These are phyloP conservation scores for Adelges cooleyi DNA, from an alignment of 1,140 invertebrate species.

Conservation along the genomic window DNA sequence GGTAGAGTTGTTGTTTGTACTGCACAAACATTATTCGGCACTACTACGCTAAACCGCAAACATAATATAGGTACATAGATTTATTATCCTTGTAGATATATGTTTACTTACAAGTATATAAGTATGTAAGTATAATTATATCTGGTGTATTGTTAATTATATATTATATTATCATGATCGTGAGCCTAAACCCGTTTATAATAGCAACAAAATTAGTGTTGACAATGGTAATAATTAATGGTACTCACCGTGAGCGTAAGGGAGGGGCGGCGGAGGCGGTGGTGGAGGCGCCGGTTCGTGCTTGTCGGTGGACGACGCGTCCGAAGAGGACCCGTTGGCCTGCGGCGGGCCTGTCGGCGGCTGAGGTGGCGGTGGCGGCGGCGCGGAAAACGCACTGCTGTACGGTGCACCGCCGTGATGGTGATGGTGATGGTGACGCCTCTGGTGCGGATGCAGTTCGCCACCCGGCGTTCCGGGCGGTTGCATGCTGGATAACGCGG, in stretches of 20 bases:
- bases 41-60: no score
- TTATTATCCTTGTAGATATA: no score
- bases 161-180: no score
- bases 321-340: constrained; percentile 8
- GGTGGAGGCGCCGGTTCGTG: constrained; percentile 27
- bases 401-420: constrained; percentile 37
- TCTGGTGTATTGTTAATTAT: no score
- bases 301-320: constrained; percentile 12
- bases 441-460: constrained; percentile 29
- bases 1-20: no score
- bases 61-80: no score
- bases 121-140: no score
- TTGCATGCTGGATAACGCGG: constrained; percentile 75
- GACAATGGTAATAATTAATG: no score
- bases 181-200: no score
- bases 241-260: constrained; percentile 35
- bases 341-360: not conserved
- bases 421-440: constrained; percentile 30
- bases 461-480: constrained; percentile 47
- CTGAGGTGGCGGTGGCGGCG: constrained; percentile 33
- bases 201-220: no score
- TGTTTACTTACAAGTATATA: no score
- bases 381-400: constrained; percentile 31
- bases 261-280: constrained; percentile 31
- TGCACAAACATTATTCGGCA: no score